Evolutionary conservation across 2,888 invertebrate genomes (phyloP), one percentile per base, ranked within the genome.

Genomic region (Ecdyonurus torrentis): DNA sequence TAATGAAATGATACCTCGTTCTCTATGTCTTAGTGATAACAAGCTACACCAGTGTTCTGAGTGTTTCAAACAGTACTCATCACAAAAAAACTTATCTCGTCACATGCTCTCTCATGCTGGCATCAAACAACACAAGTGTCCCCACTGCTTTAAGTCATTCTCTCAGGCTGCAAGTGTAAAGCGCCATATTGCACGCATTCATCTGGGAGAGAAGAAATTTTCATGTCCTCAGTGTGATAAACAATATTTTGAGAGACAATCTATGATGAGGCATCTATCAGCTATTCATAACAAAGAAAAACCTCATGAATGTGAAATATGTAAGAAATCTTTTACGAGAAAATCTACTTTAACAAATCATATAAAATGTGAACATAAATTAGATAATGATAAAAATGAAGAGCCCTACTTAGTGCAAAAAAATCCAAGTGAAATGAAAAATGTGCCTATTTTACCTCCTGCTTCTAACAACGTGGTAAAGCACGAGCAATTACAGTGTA

Each of bases 271-370:
- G 25, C 59, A 59, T 25, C 23, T 25, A 59, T 2, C 24, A 25
- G 5, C 24, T 10, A 25, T 25, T n/a, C 59, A 59, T 22, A 18
- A 59, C 10, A 7, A n/a, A 10, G 25, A 2, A 15, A 59, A 25
- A 25, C 19, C 59, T 10, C 59, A 59, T 19, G 23, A 59, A 22
- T 59, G 59, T 59, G 59, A 22, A 25, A 23, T 25, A n/a, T 59
- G 59, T 25, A 59, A 24, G 24, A 59, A 59, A 24, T 59, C 25
- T 25, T 59, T 59, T n/a, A 19, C 25, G 10, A 25, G 24, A 18
- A 59, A 59, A 59, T 59, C 37, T 10, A 37, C 7, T 37, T 15
- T 37, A 37, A 37, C 5, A 15, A 37, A 15, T 37, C 37, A 37
- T 37, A 37, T 37, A 37, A 15, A 37, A 10, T 37, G 15, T 37